Base-by-base conservation (phyloP, 1,140 invertebrate genomes). In the Diuraphis noxia region DNA sequence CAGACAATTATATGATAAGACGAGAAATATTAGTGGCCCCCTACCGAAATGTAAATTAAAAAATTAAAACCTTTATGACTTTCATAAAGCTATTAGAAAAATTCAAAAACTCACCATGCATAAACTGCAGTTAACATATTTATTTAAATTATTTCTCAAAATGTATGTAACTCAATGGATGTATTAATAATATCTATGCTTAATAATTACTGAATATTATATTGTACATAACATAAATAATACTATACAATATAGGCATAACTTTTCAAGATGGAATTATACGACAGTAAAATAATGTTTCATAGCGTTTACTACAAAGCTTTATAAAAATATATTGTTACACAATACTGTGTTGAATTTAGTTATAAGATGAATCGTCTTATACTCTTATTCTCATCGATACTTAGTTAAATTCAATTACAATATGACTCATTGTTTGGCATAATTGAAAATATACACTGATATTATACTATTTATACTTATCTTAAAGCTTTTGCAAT, bases 1-100 rank as follows among this genome's bases (percentile, higher is more conserved):
- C 25, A 77, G 56, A 72, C 23, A 72, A 63, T 88, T 72, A 72
- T 90, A 90, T 90, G 88, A 90, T 90, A 90, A 90, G 21, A 10
- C 13, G 46, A 86, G 5, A 10, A 52, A 86, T 36, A 52, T 52
- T 36, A 21, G 43, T 86, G 85, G 25, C n/a, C 6, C 2, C 17
- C 19, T n/a, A 86, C 30, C 9, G 25, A 52, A 38, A 36, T 86
- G n/a, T 86, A 36, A 86, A 25, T 86, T 25, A 38, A 43, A 84
- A 84, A 43, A 84, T 84, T 84, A 30, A 84, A 84, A 84, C 17
- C 40, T 21, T 43, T 81, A 40, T 43, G 41, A 84, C 40, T 13
- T 43, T n/a, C 81, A 63, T 63, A 40, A 81, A 7, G 21, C 23
- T 81, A 38, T 13, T 25, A 25, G 40, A n/a, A n/a, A 63, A 72